Base-by-base conservation (phyloP, 2,113 vertebrate genomes). In the Protobothrops flavoviridis region DNA sequence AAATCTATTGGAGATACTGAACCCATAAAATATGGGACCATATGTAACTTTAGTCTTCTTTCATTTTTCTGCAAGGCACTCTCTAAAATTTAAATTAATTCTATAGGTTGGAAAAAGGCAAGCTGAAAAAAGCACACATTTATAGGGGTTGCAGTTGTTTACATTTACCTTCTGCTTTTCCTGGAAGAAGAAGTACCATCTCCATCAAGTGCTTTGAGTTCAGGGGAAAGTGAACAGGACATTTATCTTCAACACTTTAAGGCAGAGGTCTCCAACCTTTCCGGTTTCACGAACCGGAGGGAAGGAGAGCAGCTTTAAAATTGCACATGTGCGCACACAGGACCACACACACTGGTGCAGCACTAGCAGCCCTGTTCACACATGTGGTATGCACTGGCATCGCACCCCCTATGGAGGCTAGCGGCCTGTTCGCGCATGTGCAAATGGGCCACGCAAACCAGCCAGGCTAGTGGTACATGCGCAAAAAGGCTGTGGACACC, bases 61-160 rank as follows among this genome's bases (percentile, higher is more conserved):
- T 48, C 23, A 57, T 94, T 92, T 95, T 64, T 93, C 89, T 94
- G 0, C 13, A 88, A 92, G 39, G 21, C 88, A 15, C 0, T 61
- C 43, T 85, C n/a, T 90, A 61, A 90, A 88, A 93, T 86, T 56
- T 90, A 90, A 90, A 90, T 93, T 91, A 86, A 33, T 90, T 48
- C 69, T 39, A 81, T 39, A 39, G 69, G 5, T 39, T 81, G 69
- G 69, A 1, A 39, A 74, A 81, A 81, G n/a, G 17, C 17, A 39
- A 20, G 20, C 69, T 81, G 39, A 81, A 81, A 69, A 21, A 39
- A 81, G n/a, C 33, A 81, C n/a, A 81, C 6, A 81, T 81, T 39
- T 33, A 39, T 74, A 74, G n/a, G 69, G 69, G 5, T 33, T 39
- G 29, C 13, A 33, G 15, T 74, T 74, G n/a, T 74, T 33, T 74